Evolutionary conservation across 2,797 vertebrate species (phyloP).

Genomic region (Podargus strigoides): DNA sequence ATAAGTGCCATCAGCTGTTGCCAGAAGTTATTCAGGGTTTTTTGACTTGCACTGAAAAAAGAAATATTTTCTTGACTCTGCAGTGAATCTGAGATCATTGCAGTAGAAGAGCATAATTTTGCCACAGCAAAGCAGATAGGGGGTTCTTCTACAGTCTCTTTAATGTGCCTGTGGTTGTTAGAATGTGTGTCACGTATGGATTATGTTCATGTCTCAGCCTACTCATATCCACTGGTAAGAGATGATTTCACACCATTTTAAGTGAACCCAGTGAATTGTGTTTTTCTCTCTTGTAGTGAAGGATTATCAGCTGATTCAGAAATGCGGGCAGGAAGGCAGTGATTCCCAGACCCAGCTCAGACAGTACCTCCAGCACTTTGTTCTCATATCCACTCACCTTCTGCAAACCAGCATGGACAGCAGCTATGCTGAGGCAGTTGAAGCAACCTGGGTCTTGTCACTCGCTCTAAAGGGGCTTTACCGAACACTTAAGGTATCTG

Average conservation of each 20-base stretch:
- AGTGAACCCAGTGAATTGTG: background rate
- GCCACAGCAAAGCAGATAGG: background rate
- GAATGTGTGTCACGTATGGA: background rate
- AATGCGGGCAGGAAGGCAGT: constrained; percentile 70
- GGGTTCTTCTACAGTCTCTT: background rate
- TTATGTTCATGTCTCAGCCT: background rate
- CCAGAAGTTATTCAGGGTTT: background rate
- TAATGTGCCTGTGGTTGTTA: background rate
- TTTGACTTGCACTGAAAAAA: background rate
- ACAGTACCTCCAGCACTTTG: constrained; percentile 89
- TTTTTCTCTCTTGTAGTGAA: constrained; percentile 79
- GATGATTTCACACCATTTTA: background rate
- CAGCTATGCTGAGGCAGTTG: constrained; percentile 85
- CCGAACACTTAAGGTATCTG: constrained; percentile 88
- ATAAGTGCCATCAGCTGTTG: background rate
- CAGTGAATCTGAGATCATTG: background rate
- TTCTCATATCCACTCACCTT: constrained; percentile 87
- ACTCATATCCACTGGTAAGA: background rate
- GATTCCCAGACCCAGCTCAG: constrained; percentile 75
- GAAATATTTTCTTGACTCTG: background rate
- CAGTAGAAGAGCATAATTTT: background rate
- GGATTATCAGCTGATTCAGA: constrained; percentile 91
- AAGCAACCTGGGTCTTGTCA: constrained; percentile 94
- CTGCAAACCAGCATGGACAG: constrained; percentile 85
- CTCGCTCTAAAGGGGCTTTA: constrained; percentile 94